Evolutionary conservation across 2,797 vertebrate species (phyloP), one percentile per base, ranked within the genome.

Genomic region (Natrix natrix): DNA sequence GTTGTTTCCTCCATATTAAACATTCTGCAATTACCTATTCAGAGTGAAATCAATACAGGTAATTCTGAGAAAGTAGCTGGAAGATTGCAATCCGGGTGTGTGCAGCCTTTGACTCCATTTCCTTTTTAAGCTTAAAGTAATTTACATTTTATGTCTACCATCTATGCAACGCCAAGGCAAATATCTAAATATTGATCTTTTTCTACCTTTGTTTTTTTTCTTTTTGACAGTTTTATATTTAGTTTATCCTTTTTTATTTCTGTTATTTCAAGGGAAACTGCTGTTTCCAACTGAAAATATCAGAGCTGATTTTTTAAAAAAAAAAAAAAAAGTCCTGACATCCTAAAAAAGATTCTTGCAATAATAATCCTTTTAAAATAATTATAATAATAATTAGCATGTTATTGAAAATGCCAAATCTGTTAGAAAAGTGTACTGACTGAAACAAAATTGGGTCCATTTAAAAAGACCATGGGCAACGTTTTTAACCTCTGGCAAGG

Each of bases 1-100:
- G 1, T 12, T 66, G 5, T 20, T 94, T 24, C 10, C 24, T 78
- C 10, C 1, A 1, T 88, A 26, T 93, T 92, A 94, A 11, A 17
- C 87, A 93, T 61, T 92, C 88, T 89, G 83, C 92, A 93, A 69
- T 93, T 92, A 90, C 91, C 20, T 54, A 17, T 61, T 86, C 87
- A 74, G 89, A 83, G 57, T 94, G 26, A 32, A 87, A 93, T 93
- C 93, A 93, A 93, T 93, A 89, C 13, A 43, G 86, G 59, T 89
- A 93, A 91, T 93, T 91, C 57, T 89, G 48, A 93, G 48, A 59
- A 88, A 93, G 86, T 91, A 86, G 90, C 87, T 86, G 56, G 24
- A 61, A 89, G 69, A 93, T 48, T 93, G 87, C 90, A 91, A 89
- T 26, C 55, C 89, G 57, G 7, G 17, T 66, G 24, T 91, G 48